A percentile compares a stretch with the other conserved stretches of the same genome.
phyloP scores from a whole-genome alignment of 2,113 vertebrate genomes.

The Helogale parvula region DNA sequence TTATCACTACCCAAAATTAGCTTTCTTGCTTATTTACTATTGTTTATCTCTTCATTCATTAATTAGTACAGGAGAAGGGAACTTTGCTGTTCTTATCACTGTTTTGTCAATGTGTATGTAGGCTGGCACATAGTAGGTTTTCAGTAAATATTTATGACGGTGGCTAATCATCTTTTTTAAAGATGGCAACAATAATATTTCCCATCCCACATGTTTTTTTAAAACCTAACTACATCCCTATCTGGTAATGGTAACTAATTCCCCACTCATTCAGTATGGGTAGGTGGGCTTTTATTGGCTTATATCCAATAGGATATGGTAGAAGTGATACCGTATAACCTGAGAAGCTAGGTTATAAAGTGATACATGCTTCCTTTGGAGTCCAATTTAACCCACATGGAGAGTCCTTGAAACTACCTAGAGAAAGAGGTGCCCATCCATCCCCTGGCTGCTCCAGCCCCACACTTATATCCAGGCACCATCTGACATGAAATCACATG shows the following conservation, averaged over 20 bases:
- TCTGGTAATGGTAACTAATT: not conserved
- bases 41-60: not conserved
- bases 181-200: not conserved
- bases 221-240: not conserved
- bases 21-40: not conserved
- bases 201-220: not conserved
- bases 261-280: not conserved
- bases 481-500: not conserved
- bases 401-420: not conserved
- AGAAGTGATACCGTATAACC: not conserved
- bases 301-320: not conserved
- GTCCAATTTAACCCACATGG: not conserved
- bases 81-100: not conserved
- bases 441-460: not conserved
- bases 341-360: not conserved
- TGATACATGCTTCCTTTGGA: not conserved
- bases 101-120: not conserved
- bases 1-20: not conserved
- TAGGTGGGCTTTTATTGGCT: not conserved
- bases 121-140: not conserved
- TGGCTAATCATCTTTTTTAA: not conserved
- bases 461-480: not conserved
- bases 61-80: not conserved
- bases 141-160: not conserved
- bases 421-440: not conserved